phyloP scores from a whole-genome alignment of 2,113 vertebrate species.

The Tragelaphus imberbis region DNA sequence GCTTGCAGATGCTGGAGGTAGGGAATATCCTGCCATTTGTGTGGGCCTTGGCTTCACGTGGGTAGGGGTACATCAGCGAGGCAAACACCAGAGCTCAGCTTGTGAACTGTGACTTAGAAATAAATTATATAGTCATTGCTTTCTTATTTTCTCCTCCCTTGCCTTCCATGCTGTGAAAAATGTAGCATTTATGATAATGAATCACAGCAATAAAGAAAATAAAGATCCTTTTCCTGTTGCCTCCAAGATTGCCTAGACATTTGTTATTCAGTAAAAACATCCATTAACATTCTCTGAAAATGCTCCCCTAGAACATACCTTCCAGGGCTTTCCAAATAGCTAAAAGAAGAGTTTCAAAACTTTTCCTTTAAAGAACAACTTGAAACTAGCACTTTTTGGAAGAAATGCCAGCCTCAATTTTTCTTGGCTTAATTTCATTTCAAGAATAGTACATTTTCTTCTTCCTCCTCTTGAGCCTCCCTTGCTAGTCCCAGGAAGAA shows the following conservation, averaged over 20 bases:
- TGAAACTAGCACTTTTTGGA: background rate
- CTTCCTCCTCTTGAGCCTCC: background rate
- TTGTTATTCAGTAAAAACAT: constrained; percentile 9
- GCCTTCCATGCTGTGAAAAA: background rate
- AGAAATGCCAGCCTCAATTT: background rate
- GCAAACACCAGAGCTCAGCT: background rate
- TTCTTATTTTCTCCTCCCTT: background rate
- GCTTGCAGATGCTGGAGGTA: background rate
- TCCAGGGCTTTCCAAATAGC: constrained; percentile 6
- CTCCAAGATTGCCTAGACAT: background rate
- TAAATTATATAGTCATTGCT: background rate
- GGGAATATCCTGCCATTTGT: background rate
- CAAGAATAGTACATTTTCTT: background rate
- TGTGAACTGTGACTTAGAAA: background rate
- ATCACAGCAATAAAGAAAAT: background rate
- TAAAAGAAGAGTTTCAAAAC: background rate
- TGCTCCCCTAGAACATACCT: background rate
- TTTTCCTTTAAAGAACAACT: constrained; percentile 15
- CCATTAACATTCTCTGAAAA: background rate
- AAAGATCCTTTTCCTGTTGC: background rate
- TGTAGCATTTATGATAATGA: background rate
- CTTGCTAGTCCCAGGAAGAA: background rate
- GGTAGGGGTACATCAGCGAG: background rate
- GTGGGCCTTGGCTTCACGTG: background rate
- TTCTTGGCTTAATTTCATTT: constrained; percentile 27